Evolutionary conservation across 2,113 vertebrate species (phyloP), one percentile per base, ranked within the genome.

Genomic region (Scomber japonicus): DNA sequence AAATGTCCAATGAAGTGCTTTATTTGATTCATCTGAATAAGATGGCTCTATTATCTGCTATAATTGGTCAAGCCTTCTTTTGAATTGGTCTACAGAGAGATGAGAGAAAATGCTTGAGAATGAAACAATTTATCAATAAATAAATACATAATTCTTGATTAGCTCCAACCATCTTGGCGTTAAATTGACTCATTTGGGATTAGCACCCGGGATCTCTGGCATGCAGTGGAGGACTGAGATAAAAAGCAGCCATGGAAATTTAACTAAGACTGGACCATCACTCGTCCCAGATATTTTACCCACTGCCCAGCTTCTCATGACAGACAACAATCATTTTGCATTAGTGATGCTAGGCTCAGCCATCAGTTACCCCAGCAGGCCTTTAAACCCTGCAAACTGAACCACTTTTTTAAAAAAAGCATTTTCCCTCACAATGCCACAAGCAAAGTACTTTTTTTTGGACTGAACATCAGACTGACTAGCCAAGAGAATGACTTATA

Each of bases 1-100:
- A 62, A 45, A 65, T 70, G 64, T 60, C 70, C 65, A 60, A 15
- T 71, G 46, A 74, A 78, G 69, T 67, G 49, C 45, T 46, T 60
- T 67, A 50, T 81, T 65, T 72, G 51, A 74, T 50, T 68, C 10
- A 12, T 51, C 13, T 40, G 12, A 74, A 46, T 40, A 53, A 54
- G 46, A 79, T 51, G 40, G 53, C 40, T 62, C 46, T n/a, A 40
- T 67, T 55, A 82, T 70, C n/a, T 70, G 60, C 63, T 46, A 60
- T 24, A 11, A n/a, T 57, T 14, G 4, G 35, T 71, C 69, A 59
- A 71, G 59, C 50, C 59, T 16, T 13, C 11, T 40, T 71, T 14
- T 48, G 13, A 78, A 82, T 49, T 40, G 27, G 63, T 62, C 50
- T 57, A 3, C 53, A 40, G 35, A 40, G 35, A 40, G 35, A 40